Base-by-base conservation (phyloP, 2,113 vertebrate genomes). In the Coracopsis vasa region DNA sequence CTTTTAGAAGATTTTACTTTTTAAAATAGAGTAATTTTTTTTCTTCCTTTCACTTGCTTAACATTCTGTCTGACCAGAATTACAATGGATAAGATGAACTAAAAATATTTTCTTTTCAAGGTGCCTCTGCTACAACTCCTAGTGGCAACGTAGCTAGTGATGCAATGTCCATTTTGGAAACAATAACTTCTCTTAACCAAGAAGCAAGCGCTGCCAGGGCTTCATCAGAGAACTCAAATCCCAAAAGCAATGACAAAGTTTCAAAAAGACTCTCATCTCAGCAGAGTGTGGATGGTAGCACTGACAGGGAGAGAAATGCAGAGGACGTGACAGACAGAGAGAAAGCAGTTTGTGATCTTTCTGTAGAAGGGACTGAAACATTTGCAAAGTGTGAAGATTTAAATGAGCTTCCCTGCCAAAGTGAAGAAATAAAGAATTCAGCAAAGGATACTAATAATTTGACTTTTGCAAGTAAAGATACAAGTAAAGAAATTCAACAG, bases 91-190 rank as follows among this genome's bases (percentile, higher is more conserved):
- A 42, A n/a, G 11, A 23, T 71, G 39, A 71, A 77, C 56, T 91
- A 66, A 94, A 94, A 74, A 11, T 20, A 3, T 74, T 16, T 86
- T 78, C 12, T 80, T 93, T 74, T 86, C 35, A 98, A 99, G 98
- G 97, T 96, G 94, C 70, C 81, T 97, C 53, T 96, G 35, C 95
- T 84, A 65, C 96, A 51, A 70, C 98, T 60, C 97, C 98, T 51
- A 95, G 96, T 86, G 93, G 98, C 39, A 97, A 96, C 1, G 96
- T 98, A 54, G 98, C 98, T 95, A 98, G 90, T 16, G 97, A 99
- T 79, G 99, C 99, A 65, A 98, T 99, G 98, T 99, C 99, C 61
- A 99, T 99, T 96, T 97, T 99, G 95, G 99, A 99, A 95, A 99
- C 98, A 33, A 99, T 99, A 77, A 98, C 98, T 18, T 98, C 99